Percentiles rank a stretch among this genome's conserved stretches.
Evolutionary conservation across 2,113 vertebrate genomes (phyloP).

Genomic region (Cisticola juncidis): DNA sequence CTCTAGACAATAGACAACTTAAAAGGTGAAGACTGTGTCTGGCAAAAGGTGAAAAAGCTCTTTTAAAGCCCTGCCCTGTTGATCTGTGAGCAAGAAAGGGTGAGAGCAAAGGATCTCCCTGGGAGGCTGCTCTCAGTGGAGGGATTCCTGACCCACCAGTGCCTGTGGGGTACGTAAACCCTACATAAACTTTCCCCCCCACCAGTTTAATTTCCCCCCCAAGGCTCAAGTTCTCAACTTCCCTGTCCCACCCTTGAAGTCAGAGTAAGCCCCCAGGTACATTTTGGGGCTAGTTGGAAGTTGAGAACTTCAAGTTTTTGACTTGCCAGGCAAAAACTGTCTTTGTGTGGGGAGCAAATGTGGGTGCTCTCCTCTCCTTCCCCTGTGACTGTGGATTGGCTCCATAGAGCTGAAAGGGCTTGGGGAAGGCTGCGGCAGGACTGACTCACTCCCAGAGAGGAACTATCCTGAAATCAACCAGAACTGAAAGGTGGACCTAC

Average conservation of each 20-base stretch:
- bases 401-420: not conserved
- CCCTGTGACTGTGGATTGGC: not conserved
- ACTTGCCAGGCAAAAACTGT: accelerated
- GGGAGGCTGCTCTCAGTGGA: not conserved
- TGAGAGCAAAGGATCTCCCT: not conserved
- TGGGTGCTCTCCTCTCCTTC: not conserved
- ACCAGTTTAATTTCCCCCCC: not conserved
- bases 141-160: not conserved
- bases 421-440: not conserved
- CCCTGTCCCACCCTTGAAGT: not conserved
- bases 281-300: not conserved
- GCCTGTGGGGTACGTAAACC: not conserved
- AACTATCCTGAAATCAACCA: not conserved
- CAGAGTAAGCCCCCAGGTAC: not conserved
- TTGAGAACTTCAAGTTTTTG: no score
- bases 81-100: not conserved
- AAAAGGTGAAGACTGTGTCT: not conserved
- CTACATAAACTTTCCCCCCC: not conserved
- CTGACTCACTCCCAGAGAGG: not conserved
- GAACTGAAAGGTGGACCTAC: not conserved
- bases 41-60: not conserved
- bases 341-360: not conserved
- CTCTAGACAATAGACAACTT: not conserved
- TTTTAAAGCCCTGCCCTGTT: not conserved
- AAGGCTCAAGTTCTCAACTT: not conserved